Conservation (phyloP, 1,140 invertebrate species). For the Cydia strobilella region DNA sequence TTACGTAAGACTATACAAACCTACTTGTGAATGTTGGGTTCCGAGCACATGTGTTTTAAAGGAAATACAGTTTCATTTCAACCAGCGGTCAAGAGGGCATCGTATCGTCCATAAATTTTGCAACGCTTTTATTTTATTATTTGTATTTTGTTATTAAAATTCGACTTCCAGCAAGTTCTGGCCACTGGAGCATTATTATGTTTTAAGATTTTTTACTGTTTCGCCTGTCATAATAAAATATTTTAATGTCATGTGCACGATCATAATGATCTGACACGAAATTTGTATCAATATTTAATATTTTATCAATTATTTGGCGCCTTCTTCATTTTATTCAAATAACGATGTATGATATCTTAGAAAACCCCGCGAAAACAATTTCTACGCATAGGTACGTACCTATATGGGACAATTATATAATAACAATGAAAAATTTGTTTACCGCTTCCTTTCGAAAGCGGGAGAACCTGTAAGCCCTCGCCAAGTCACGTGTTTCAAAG, state of each 20-base stretch:
- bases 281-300: too few species aligned
- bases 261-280: too few species aligned
- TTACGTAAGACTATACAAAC: too few species aligned
- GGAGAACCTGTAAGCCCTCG: not conserved
- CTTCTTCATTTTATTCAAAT: too few species aligned
- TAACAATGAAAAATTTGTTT: not conserved
- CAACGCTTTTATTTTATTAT: conserved; percentile 9
- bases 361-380: too few species aligned
- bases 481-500: conserved; percentile 7
- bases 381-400: not conserved
- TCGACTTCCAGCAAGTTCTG: not conserved
- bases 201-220: conserved; percentile 37
- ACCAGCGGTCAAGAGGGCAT: conserved; percentile 17
- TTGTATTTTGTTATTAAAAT: not conserved
- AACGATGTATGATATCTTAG: too few species aligned
- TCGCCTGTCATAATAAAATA: not conserved
- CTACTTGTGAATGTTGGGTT: too few species aligned
- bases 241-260: too few species aligned
- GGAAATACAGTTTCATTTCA: conserved; percentile 1
- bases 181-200: conserved; percentile 26
- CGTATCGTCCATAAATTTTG: conserved; percentile 12
- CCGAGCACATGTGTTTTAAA: not conserved
- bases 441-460: not conserved
- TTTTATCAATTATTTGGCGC: too few species aligned
- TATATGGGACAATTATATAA: not conserved